Conservation (phyloP, 2,888 invertebrate species). For the Apamea epomidion region DNA sequence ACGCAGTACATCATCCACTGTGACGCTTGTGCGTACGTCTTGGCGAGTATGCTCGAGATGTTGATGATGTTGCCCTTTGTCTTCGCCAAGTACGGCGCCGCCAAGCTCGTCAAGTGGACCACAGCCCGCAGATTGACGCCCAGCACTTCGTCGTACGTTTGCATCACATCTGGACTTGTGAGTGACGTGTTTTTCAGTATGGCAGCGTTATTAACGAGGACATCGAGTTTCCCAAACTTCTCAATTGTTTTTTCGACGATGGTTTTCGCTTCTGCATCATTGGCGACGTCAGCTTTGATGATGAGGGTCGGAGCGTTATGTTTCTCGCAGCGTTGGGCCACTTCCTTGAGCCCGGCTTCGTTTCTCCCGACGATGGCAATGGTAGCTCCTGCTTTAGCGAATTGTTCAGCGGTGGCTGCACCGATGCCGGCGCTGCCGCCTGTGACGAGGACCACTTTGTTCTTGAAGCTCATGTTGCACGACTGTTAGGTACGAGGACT, state of each 20-base stretch:
- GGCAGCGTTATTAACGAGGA: conserved; percentile 75
- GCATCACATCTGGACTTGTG: conserved; percentile 59
- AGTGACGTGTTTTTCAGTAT: conserved; percentile 51
- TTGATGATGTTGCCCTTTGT: conserved; percentile 67
- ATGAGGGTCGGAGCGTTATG: conserved; percentile 58
- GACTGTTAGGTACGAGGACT: conserved; percentile 5
- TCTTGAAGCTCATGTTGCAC: conserved; percentile 67
- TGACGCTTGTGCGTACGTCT: conserved; percentile 9
- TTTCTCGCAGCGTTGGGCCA: conserved; percentile 58
- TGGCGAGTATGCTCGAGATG: conserved; percentile 54
- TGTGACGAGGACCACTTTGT: conserved; percentile 73
- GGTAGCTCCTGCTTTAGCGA: conserved; percentile 69
- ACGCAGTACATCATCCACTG: conserved; percentile 88
- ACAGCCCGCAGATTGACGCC: conserved; percentile 67
- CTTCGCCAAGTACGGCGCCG: conserved; percentile 65
- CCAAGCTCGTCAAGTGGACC: conserved; percentile 64
- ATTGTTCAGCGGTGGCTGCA: conserved; percentile 67
- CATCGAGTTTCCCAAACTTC: conserved; percentile 70
- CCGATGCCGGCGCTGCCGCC: conserved; percentile 74
- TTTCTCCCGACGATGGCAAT: conserved; percentile 72
- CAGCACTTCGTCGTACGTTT: conserved; percentile 67
- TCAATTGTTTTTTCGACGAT: conserved; percentile 66
- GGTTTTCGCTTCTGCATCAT: conserved; percentile 64
- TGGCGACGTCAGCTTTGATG: conserved; percentile 70
- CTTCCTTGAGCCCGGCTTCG: conserved; percentile 62